Evolutionary conservation across 1,140 invertebrate genomes (phyloP).

Genomic region (Pteromalus puparum): DNA sequence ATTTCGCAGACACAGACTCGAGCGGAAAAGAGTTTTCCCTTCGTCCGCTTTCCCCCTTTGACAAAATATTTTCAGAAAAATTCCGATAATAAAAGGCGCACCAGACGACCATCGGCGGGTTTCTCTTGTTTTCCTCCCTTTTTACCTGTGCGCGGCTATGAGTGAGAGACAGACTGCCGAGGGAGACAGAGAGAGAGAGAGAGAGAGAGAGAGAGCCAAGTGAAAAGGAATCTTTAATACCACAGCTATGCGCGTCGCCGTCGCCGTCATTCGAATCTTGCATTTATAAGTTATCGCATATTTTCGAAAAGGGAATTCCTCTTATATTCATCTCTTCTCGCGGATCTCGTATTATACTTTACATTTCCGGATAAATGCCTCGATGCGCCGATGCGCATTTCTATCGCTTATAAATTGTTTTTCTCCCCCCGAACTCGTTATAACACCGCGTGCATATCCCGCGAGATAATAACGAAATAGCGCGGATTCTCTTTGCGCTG

Average conservation of each 20-base stretch:
- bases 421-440: no score
- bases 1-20: conserved; percentile 6
- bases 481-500: no score
- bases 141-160: background rate
- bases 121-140: conserved; percentile 2
- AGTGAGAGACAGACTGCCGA: background rate
- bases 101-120: background rate
- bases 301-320: conserved; percentile 50
- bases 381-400: background rate
- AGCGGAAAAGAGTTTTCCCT: background rate
- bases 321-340: background rate
- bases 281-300: conserved; percentile 59
- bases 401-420: background rate
- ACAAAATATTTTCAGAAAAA: conserved; percentile 51
- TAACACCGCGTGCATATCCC: no score
- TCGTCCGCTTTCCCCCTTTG: background rate
- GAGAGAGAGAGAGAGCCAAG: background rate
- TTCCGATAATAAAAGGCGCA: conserved; percentile 47
- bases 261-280: conserved; percentile 46
- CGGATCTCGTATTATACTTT: background rate
- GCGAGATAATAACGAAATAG: no score
- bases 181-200: background rate
- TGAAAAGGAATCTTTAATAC: conserved; percentile 64
- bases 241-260: conserved; percentile 57
- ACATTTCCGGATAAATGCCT: background rate